Base-by-base conservation (phyloP, 2,888 invertebrate species). In the Chrysotoxum bicinctum region DNA sequence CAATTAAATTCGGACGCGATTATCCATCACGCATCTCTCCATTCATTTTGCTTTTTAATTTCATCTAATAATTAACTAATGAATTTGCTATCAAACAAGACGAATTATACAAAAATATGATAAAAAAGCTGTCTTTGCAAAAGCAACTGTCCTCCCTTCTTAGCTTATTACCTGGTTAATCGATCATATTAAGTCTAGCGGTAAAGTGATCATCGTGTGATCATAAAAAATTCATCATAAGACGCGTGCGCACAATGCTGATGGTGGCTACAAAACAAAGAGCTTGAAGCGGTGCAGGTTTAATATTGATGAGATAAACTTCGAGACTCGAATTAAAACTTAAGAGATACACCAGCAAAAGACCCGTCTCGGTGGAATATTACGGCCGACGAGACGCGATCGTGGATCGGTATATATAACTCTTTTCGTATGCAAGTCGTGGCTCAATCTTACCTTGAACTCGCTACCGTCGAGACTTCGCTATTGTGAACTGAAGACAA, bases 401-500 rank as follows among this genome's bases (percentile, higher is more conserved):
- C 6, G 32, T 21, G 35, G 52, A 40, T 40, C 87, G 89, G 90
- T 91, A 91, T 91, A 91, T 91, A 91, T 90, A 91, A 90, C 91
- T 90, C 91, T 91, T 91, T 91, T 89, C 89, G 89, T 90, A 91
- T 91, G 90, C 91, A 88, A 89, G 91, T 90, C 91, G 90, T 90
- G 91, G 90, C 89, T 91, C 89, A 91, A 91, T 89, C 89, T 90
- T 91, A 91, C 92, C 91, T 91, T 91, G 91, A 91, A 91, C 91
- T 91, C 91, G 91, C 88, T 90, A 82, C 86, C 68, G 85, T 84
- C 75, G 75, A 84, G 84, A 80, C 80, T 26, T 80, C 58, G 48
- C 35, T 26, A 72, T 72, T 48, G 68, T 45, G 0, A 64, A 30
- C 30, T 19, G n/a, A 21, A 23, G 32, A 50, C 54, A 37, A 58